Conservation (phyloP, 2,797 vertebrate genomes). For the Denticeps clupeoides region DNA sequence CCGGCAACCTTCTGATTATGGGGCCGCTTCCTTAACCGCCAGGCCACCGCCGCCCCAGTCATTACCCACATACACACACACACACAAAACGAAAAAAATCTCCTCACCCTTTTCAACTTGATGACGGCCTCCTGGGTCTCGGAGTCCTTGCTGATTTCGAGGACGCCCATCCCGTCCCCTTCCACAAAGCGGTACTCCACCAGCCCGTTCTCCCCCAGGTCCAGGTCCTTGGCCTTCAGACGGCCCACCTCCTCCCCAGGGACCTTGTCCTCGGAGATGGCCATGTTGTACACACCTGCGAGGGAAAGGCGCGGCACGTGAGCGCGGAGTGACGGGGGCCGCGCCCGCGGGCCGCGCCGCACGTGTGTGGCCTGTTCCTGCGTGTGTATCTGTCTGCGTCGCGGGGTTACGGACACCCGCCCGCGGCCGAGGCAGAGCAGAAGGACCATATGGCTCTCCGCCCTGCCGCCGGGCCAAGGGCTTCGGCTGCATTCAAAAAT, state of each 20-base stretch:
- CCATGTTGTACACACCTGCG: conserved; percentile 75
- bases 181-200: conserved; percentile 83
- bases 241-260: conserved; percentile 72
- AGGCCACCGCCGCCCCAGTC: too few relatives aligned
- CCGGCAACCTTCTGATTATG: too few relatives aligned
- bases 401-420: conserved; percentile 25
- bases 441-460: conserved; percentile 29
- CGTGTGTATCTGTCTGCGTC: conserved; percentile 15
- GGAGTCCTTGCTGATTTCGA: conserved; percentile 85
- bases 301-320: background rate
- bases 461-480: conserved; percentile 28
- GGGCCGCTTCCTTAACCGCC: too few relatives aligned
- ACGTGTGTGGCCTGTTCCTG: conserved; percentile 9
- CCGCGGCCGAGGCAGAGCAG: conserved; percentile 23
- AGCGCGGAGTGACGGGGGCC: background rate
- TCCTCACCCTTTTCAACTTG: conserved; percentile 59
- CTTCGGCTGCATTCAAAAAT: conserved; percentile 36
- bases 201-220: conserved; percentile 86
- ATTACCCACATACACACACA: background rate
- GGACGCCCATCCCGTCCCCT: conserved; percentile 77
- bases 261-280: conserved; percentile 67
- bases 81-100: conserved; percentile 8
- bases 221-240: conserved; percentile 88
- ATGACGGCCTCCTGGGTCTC: conserved; percentile 90
- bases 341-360: too few relatives aligned